Conservation (phyloP, 2,797 vertebrate genomes). For the Artibeus lituratus region DNA sequence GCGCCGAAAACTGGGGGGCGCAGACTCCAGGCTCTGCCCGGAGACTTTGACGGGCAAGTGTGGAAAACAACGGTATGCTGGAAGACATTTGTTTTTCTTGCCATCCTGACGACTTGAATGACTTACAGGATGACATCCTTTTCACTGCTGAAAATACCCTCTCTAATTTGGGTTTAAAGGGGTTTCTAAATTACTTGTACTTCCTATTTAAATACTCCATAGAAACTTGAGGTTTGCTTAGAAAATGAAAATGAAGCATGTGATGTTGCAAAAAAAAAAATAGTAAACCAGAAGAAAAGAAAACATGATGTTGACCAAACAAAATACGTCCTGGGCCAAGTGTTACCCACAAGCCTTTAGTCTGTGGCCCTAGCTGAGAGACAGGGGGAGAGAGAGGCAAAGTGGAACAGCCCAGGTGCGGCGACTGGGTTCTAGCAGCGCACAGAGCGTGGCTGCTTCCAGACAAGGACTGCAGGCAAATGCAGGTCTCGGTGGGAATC, state of each 20-base stretch:
- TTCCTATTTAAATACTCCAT: constrained; percentile 57
- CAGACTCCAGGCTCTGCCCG: neutral
- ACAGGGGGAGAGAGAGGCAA: neutral
- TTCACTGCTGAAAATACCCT: constrained; percentile 56
- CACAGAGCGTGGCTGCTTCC: neutral
- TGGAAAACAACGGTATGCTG: neutral
- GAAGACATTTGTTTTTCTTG: constrained; percentile 12
- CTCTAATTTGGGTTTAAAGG: constrained; percentile 60
- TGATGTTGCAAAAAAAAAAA: neutral
- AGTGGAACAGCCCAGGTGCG: fast-evolving
- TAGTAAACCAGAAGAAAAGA: neutral
- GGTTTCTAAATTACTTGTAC: constrained; percentile 55
- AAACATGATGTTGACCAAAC: neutral
- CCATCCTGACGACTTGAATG: constrained; percentile 41
- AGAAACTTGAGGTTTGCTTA: constrained; percentile 38
- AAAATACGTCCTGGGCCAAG: neutral
- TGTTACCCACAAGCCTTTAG: neutral
- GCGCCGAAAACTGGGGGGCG: no score
- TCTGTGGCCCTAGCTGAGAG: neutral
- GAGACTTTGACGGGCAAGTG: neutral
- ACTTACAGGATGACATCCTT: constrained; percentile 51
- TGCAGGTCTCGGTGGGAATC: neutral
- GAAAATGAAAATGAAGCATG: constrained; percentile 31
- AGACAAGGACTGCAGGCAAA: neutral
- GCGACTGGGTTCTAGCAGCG: neutral